A percentile compares a stretch with the other conserved stretches of the same genome.
phyloP scores from a whole-genome alignment of 1,140 invertebrate species.

The Euwallacea similis region DNA sequence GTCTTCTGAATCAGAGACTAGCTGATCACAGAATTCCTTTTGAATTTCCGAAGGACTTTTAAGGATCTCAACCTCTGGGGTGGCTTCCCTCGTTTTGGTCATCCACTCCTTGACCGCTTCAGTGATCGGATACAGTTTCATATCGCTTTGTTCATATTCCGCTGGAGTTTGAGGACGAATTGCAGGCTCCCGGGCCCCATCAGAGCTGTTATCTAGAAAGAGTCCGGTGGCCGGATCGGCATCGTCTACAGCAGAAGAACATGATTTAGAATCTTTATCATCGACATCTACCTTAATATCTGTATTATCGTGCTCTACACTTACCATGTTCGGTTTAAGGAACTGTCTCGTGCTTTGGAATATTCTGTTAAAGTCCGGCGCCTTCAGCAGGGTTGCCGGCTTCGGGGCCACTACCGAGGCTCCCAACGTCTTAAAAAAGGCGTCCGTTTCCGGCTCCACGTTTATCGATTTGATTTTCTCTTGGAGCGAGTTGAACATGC shows the following conservation, averaged over 20 bases:
- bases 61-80: constrained; percentile 51
- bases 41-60: constrained; percentile 49
- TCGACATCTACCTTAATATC: constrained; percentile 27
- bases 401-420: constrained; percentile 13
- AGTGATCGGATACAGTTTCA: constrained; percentile 49
- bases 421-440: constrained; percentile 46
- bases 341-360: constrained; percentile 43
- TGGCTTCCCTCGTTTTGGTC: constrained; percentile 49
- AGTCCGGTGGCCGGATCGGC: constrained; percentile 42
- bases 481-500: constrained; percentile 50
- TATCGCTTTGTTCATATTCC: constrained; percentile 25
- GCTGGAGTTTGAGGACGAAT: constrained; percentile 21
- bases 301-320: constrained; percentile 32
- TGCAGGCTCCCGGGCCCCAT: constrained; percentile 2
- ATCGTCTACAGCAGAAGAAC: constrained; percentile 34
- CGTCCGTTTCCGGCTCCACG: constrained; percentile 43
- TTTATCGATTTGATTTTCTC: constrained; percentile 49
- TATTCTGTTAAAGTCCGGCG: constrained; percentile 44
- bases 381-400: constrained; percentile 24
- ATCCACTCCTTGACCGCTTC: constrained; percentile 53
- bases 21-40: constrained; percentile 39
- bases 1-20: constrained; percentile 23
- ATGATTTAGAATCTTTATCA: constrained; percentile 32
- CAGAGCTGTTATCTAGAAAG: constrained; percentile 40
- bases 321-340: constrained; percentile 42